Evolutionary conservation across 2,113 vertebrate genomes (phyloP), one percentile per base, ranked within the genome.

Genomic region (Chelonoidis abingdonii): DNA sequence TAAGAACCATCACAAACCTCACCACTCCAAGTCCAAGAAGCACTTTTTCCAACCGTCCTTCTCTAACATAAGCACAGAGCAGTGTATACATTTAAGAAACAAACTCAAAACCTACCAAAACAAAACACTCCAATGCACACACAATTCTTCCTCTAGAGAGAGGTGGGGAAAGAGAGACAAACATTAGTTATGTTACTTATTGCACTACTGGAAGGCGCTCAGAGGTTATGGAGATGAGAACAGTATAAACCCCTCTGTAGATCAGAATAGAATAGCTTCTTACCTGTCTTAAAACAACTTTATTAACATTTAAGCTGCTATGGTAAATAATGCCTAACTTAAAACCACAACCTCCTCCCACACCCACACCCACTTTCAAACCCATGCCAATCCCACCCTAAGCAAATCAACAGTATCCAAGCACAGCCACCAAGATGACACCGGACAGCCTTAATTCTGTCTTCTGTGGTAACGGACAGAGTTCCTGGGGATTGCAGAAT

Each of bases 321-420:
- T 0, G 0, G 50, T 49, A 69, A 49, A 29, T 25, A 54, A 21
- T 19, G 11, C 52, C 89, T 0, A 0, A 22, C 38, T 50, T 44
- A 80, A 6, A 47, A 50, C 2, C 56, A 25, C 17, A 85, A 5
- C 16, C n/a, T 21, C 47, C 10, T 5, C 17, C 19, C 62, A 0
- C 13, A 80, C 80, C 87, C 79, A 41, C 31, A 76, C 4, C 5
- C 0, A 1, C 0, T 5, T 14, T 24, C 13, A 90, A 89, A 90
- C 72, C 14, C 47, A 62, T 44, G 75, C 88, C 22, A 41, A 35
- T 0, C 80, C 41, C 84, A 81, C 41, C 38, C 38, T 41, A 25
- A 69, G 69, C n/a, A 38, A 72, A 85, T 21, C 25, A 82, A 50
- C 44, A 50, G 25, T 47, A 85, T 72, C 38, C 8, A 49, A 62